Evolutionary conservation across 2,888 invertebrate species (phyloP).

Genomic region (Congeria kusceri): DNA sequence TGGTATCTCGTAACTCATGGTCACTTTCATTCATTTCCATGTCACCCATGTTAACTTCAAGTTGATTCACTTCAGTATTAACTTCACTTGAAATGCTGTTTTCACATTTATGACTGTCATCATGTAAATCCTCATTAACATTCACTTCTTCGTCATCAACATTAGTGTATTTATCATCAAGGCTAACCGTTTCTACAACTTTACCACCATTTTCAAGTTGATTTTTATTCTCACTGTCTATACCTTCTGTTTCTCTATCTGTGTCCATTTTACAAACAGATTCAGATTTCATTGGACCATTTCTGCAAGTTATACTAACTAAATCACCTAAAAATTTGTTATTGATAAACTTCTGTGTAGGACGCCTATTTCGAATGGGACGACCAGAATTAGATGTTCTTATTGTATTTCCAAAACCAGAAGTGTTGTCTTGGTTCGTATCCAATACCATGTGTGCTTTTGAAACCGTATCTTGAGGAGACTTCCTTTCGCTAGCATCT

Average conservation of each 20-base stretch:
- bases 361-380: not conserved
- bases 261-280: not conserved
- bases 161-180: not conserved
- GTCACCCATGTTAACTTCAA: too few species aligned
- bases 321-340: not conserved
- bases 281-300: not conserved
- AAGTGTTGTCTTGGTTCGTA: too few species aligned
- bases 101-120: too few species aligned
- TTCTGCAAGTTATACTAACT: not conserved
- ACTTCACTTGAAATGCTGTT: too few species aligned
- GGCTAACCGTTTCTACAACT: not conserved
- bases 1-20: too few species aligned
- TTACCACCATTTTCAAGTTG: not conserved
- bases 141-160: constrained; percentile 5
- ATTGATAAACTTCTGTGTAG: not conserved
- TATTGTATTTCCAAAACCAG: too few species aligned
- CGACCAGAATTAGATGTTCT: not conserved
- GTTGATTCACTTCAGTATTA: too few species aligned
- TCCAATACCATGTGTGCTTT: too few species aligned
- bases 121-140: not conserved
- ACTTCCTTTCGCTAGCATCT: too few species aligned
- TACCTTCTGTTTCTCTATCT: not conserved
- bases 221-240: not conserved
- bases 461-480: too few species aligned
- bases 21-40: too few species aligned